Percentiles rank a stretch among this genome's conserved stretches.
Evolutionary conservation across 2,113 vertebrate genomes (phyloP).

Genomic region (Pollimyrus isidori): DNA sequence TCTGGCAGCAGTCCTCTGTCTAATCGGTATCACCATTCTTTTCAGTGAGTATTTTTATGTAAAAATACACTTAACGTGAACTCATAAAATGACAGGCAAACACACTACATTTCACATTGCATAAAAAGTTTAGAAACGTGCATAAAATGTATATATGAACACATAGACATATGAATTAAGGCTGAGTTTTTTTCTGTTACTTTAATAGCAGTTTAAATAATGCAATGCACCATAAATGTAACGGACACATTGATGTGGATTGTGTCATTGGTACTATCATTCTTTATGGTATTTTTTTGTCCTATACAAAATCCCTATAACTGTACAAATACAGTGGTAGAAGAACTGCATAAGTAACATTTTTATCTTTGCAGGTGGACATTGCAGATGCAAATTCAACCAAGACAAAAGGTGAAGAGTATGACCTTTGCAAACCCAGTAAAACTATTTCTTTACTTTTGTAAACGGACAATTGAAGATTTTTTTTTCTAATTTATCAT

Average conservation of each 20-base stretch:
- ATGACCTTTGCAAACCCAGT: background rate
- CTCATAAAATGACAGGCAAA: background rate
- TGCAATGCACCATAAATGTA: background rate
- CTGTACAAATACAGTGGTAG: background rate
- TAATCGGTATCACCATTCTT: slow-evolving; percentile 72
- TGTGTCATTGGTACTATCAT: slow-evolving; percentile 74
- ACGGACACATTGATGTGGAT: background rate
- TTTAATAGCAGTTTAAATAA: background rate
- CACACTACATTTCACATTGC: background rate
- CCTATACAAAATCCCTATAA: background rate
- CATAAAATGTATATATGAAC: background rate
- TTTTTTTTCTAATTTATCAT: too few species aligned
- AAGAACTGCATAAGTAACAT: background rate
- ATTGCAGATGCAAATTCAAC: slow-evolving; percentile 79
- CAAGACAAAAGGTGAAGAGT: slow-evolving; percentile 65
- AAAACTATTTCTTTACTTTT: background rate
- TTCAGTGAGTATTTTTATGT: slow-evolving; percentile 65
- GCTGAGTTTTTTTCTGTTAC: background rate
- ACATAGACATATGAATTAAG: background rate
- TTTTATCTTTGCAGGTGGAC: slow-evolving; percentile 60
- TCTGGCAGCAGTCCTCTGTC: slow-evolving; percentile 69
- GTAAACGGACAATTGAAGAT: background rate
- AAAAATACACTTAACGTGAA: background rate
- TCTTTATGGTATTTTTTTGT: slow-evolving; percentile 62
- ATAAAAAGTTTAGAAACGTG: background rate